Evolutionary conservation across 1,140 invertebrate species (phyloP).

Genomic region (Procambarus virginalis): DNA sequence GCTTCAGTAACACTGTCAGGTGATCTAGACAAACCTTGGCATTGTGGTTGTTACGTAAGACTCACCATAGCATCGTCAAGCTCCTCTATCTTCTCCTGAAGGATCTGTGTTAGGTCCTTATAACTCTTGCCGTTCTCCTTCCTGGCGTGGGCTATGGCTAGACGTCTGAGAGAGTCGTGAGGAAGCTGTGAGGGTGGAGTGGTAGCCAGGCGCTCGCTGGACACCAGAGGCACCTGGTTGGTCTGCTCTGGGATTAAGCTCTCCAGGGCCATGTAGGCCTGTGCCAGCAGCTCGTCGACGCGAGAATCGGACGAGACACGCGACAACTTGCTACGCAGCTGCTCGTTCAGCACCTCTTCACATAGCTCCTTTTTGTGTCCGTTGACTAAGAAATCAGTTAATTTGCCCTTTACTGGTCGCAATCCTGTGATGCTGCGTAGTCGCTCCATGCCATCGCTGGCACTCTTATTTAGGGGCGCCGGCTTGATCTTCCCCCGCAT

Average conservation of each 20-base stretch:
- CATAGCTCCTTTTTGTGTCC: slow-evolving; percentile 6
- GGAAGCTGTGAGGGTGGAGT: not conserved
- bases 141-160: slow-evolving; percentile 49
- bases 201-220: not conserved
- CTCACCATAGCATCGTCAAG: slow-evolving; percentile 68
- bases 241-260: slow-evolving; percentile 58
- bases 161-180: slow-evolving; percentile 31
- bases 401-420: slow-evolving; percentile 20
- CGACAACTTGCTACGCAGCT: slow-evolving; percentile 40
- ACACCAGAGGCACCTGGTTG: not conserved
- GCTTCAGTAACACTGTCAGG: not conserved
- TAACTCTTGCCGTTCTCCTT: slow-evolving; percentile 69
- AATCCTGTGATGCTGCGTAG: slow-evolving; percentile 29
- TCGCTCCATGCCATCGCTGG: slow-evolving; percentile 68
- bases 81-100: slow-evolving; percentile 70
- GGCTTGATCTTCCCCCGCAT: slow-evolving; percentile 45
- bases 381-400: not conserved
- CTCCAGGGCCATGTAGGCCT: slow-evolving; percentile 67
- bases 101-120: slow-evolving; percentile 65
- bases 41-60: not conserved
- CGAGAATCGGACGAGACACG: slow-evolving; percentile 68
- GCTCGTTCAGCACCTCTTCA: slow-evolving; percentile 23
- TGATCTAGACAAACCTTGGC: not conserved
- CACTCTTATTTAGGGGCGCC: slow-evolving; percentile 67
- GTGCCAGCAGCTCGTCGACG: slow-evolving; percentile 67